phyloP scores from a whole-genome alignment of 30 jellyfish, hydroid and myxozoan genomes.

The Aurelia aurita complex sp. Pacific region DNA sequence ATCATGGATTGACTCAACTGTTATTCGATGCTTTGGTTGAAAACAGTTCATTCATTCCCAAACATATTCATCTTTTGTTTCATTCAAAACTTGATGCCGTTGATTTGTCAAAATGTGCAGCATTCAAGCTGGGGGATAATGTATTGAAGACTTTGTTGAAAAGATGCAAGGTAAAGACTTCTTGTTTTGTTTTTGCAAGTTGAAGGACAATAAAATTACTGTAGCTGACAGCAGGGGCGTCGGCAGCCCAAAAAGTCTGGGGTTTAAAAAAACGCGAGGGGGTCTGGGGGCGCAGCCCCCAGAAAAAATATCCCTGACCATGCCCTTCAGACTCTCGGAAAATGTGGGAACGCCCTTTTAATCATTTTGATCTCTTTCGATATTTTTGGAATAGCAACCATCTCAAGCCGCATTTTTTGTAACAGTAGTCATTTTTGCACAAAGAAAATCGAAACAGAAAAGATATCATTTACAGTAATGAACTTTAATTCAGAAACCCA shows the following conservation, averaged over 20 bases:
- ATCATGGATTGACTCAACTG: conserved; percentile 59
- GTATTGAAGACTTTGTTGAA: conserved; percentile 48
- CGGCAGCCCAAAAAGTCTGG: too few species aligned
- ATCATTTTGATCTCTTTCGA: too few species aligned
- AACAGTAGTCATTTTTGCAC: too few species aligned
- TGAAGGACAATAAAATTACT: not conserved
- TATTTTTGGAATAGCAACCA: too few species aligned
- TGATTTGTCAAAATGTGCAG: conserved; percentile 52
- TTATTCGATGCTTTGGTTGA: conserved; percentile 61
- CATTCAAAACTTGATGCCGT: conserved; percentile 40
- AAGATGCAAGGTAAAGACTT: conserved; percentile 50
- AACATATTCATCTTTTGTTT: conserved; percentile 53
- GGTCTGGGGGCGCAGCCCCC: not conserved
- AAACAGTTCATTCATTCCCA: conserved; percentile 35
- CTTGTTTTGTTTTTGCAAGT: not conserved
- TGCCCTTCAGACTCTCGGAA: too few species aligned
- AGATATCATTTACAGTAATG: too few species aligned
- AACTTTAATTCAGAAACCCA: too few species aligned
- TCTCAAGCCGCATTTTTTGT: too few species aligned
- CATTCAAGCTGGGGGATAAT: conserved; percentile 49
- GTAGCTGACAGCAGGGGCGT: not conserved
- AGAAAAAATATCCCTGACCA: too few species aligned
- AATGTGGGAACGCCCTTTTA: too few species aligned
- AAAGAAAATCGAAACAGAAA: too few species aligned
- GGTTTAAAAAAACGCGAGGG: not conserved